These are phyloP conservation scores for Brachionus asplanchnoidis DNA, from an alignment of 1,140 invertebrate species.

Conservation along the genomic window DNA sequence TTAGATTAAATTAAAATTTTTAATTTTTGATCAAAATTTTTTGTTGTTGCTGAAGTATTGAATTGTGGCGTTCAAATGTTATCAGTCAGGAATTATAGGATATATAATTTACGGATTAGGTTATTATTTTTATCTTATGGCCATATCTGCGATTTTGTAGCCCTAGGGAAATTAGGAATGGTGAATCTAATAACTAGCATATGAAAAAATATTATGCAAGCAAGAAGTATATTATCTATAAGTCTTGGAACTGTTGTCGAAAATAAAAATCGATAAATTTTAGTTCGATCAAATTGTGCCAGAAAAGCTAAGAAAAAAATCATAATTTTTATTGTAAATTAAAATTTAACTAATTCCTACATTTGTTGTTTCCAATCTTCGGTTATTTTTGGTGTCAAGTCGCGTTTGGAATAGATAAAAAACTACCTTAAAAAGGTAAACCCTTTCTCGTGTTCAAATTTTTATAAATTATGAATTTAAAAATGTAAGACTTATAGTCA, in stretches of 20 bases:
- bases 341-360: neutral
- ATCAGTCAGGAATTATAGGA: neutral
- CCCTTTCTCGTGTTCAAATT: neutral
- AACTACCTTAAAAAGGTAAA: neutral
- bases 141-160: neutral
- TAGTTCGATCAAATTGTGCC: neutral
- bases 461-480: neutral
- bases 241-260: neutral
- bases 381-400: neutral
- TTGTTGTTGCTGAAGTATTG: too few relatives aligned
- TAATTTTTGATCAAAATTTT: too few relatives aligned
- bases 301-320: neutral
- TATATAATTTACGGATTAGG: neutral
- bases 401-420: neutral
- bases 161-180: neutral
- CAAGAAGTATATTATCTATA: neutral
- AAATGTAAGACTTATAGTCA: neutral
- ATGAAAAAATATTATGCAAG: neutral
- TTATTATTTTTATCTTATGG: neutral
- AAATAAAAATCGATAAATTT: neutral
- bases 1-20: too few relatives aligned
- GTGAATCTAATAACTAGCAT: neutral
- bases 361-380: neutral
- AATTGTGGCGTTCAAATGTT: neutral
- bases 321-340: neutral